Percentiles rank a stretch among this genome's conserved stretches.
phyloP scores from a whole-genome alignment of 2,797 vertebrate species.

The Periophthalmus magnuspinnatus region DNA sequence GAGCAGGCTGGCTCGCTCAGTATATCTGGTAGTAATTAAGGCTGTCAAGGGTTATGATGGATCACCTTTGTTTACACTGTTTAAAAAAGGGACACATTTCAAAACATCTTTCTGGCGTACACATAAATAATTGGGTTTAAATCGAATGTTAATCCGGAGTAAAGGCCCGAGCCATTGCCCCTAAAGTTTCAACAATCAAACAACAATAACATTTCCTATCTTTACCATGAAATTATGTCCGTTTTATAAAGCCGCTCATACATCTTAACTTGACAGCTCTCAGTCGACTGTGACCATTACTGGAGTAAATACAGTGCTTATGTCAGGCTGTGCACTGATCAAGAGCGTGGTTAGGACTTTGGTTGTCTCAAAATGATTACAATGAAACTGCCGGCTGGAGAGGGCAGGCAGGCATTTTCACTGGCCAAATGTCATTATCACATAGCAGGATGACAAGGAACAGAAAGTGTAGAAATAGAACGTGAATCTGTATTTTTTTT shows the following conservation, averaged over 20 bases:
- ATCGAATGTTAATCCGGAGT: slow-evolving; percentile 64
- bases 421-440: slow-evolving; percentile 31
- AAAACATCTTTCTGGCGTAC: slow-evolving; percentile 76
- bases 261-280: slow-evolving; percentile 81
- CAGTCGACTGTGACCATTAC: slow-evolving; percentile 76
- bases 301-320: slow-evolving; percentile 68
- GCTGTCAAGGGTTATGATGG: slow-evolving; percentile 78
- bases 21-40: slow-evolving; percentile 80
- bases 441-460: slow-evolving; percentile 44
- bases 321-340: slow-evolving; percentile 64
- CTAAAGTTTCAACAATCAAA: slow-evolving; percentile 78
- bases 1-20: slow-evolving; percentile 26
- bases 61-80: slow-evolving; percentile 83
- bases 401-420: slow-evolving; percentile 45
- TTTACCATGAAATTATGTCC: slow-evolving; percentile 82
- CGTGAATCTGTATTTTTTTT: not conserved
- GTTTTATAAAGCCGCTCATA: slow-evolving; percentile 73
- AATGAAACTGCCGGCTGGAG: slow-evolving; percentile 57
- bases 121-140: slow-evolving; percentile 78
- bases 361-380: slow-evolving; percentile 60
- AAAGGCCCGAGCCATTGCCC: slow-evolving; percentile 69
- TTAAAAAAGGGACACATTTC: slow-evolving; percentile 79
- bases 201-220: slow-evolving; percentile 82
- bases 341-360: slow-evolving; percentile 63
- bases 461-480: not conserved